Evolutionary conservation across 2,113 vertebrate genomes (phyloP).

Genomic region (Neotoma lepida): DNA sequence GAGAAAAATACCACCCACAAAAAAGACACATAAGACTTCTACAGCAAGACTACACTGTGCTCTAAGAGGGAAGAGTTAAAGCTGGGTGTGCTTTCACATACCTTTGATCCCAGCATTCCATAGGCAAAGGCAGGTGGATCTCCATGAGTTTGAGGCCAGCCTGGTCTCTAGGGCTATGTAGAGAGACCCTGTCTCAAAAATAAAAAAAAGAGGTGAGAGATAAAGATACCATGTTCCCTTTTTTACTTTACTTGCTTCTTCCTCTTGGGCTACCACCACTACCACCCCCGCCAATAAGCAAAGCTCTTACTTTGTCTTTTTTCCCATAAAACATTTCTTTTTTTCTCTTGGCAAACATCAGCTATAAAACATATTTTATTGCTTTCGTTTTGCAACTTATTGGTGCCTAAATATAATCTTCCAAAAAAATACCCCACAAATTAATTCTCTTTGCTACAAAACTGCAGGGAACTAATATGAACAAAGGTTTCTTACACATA

Average conservation of each 20-base stretch:
- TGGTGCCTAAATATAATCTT: constrained; percentile 54
- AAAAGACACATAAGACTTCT: neutral
- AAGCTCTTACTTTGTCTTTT: constrained; percentile 44
- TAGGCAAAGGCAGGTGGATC: neutral
- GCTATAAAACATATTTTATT: constrained; percentile 48
- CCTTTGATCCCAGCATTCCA: neutral
- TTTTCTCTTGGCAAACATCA: constrained; percentile 26
- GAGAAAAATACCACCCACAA: neutral
- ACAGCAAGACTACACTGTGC: constrained; percentile 4
- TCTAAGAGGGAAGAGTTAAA: neutral
- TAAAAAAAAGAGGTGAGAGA: neutral
- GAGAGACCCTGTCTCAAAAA: neutral
- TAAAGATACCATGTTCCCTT: neutral
- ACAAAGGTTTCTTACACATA: neutral
- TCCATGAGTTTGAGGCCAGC: neutral
- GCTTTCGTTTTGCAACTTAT: constrained; percentile 38
- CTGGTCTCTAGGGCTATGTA: neutral
- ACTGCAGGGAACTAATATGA: neutral
- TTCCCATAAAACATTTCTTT: constrained; percentile 6
- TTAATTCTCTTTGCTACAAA: constrained; percentile 3
- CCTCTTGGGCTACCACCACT: neutral
- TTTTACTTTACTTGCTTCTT: neutral
- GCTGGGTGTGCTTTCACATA: neutral
- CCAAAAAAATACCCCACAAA: constrained; percentile 17
- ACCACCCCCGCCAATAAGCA: neutral